Conservation (phyloP, 2,888 invertebrate genomes). For the Flexamia atlantica region DNA sequence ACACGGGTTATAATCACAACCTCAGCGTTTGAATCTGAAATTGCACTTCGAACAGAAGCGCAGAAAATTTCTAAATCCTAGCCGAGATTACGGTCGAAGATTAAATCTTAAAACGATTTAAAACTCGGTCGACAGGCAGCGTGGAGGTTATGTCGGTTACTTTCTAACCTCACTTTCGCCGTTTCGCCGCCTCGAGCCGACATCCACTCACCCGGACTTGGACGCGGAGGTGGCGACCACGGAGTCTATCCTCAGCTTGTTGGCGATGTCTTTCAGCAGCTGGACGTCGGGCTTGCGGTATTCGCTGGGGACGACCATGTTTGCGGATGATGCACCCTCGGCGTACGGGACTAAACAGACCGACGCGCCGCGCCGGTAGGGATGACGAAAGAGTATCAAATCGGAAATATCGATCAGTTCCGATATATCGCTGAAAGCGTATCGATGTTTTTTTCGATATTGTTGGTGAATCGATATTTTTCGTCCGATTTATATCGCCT, state of each 20-base stretch:
- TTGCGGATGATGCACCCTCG: constrained; percentile 9
- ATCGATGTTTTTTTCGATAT: too few relatives aligned
- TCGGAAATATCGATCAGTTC: background rate
- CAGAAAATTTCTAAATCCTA: background rate
- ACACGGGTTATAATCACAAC: too few relatives aligned
- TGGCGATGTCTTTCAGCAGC: constrained; percentile 94
- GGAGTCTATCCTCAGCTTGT: constrained; percentile 95
- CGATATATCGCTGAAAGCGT: too few relatives aligned
- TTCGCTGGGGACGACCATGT: constrained; percentile 38
- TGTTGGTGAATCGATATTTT: too few relatives aligned
- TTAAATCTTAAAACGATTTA: background rate
- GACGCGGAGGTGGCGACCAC: constrained; percentile 95
- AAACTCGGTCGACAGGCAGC: background rate
- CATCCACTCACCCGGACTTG: constrained; percentile 93
- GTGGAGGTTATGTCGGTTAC: constrained; percentile 18
- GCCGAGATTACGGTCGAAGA: background rate
- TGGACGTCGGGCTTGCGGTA: constrained; percentile 69
- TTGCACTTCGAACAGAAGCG: too few relatives aligned
- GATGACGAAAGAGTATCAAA: background rate
- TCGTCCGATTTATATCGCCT: too few relatives aligned
- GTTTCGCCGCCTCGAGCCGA: background rate
- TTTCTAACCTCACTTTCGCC: constrained; percentile 28
- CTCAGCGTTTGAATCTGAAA: too few relatives aligned
- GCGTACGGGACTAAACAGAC: constrained; percentile 2
- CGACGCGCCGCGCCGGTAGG: background rate